phyloP scores from a whole-genome alignment of 2,113 vertebrate species.

The Ranitomeya imitator region DNA sequence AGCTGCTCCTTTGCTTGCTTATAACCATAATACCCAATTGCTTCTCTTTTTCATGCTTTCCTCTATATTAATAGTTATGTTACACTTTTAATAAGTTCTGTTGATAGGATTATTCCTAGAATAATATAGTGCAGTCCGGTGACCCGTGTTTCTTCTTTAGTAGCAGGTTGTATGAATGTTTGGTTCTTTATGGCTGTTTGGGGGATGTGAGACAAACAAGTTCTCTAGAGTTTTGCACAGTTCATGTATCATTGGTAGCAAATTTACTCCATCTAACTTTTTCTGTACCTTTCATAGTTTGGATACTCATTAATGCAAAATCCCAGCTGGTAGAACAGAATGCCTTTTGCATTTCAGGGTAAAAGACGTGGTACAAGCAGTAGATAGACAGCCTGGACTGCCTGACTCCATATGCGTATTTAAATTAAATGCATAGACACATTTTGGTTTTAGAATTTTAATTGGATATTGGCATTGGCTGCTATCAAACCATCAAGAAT shows the following conservation, averaged over 20 bases:
- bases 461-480: conserved; percentile 45
- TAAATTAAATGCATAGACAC: neutral
- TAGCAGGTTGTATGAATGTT: neutral
- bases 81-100: neutral
- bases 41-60: neutral
- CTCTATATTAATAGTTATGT: neutral
- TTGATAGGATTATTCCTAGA: neutral
- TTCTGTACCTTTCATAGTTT: neutral
- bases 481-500: conserved; percentile 10
- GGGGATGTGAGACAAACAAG: neutral
- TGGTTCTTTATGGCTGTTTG: neutral
- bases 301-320: neutral
- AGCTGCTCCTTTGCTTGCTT: no score
- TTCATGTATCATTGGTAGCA: conserved; percentile 3
- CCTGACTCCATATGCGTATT: neutral
- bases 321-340: conserved; percentile 38
- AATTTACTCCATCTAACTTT: conserved; percentile 14
- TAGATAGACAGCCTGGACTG: neutral
- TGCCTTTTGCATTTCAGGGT: neutral
- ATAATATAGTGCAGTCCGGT: neutral
- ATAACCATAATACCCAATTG: no score
- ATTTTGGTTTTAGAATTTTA: conserved; percentile 21
- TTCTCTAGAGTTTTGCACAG: neutral
- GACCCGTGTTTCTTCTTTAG: neutral
- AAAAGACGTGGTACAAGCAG: neutral